These are phyloP conservation scores for Antrozous pallidus DNA, from an alignment of 2,797 vertebrate genomes.

Conservation along the genomic window DNA sequence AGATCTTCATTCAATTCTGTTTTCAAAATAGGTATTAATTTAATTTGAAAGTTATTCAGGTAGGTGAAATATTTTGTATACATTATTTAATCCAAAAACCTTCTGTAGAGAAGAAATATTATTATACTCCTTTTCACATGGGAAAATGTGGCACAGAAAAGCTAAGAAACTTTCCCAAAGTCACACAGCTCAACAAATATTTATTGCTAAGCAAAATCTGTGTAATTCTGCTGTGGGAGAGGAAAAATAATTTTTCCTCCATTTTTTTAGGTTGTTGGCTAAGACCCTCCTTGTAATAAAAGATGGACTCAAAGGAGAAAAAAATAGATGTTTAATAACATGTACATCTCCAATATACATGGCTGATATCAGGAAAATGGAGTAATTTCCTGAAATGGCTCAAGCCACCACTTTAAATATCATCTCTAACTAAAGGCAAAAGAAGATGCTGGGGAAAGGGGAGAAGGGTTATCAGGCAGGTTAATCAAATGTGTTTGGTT, in stretches of 20 bases:
- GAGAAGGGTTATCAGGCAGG: neutral
- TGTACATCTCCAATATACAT: neutral
- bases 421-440: neutral
- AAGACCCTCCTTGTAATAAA: neutral
- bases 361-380: neutral
- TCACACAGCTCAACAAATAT: neutral
- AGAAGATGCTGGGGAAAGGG: neutral
- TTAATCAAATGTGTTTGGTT: neutral
- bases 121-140: neutral
- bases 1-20: slow-evolving; percentile 11
- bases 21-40: slow-evolving; percentile 33
- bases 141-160: neutral
- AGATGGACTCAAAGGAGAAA: neutral
- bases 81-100: neutral
- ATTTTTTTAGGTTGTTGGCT: neutral
- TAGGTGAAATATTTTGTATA: neutral
- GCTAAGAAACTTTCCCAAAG: neutral
- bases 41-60: neutral
- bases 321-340: neutral
- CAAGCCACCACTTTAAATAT: neutral
- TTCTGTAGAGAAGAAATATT: neutral
- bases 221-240: neutral
- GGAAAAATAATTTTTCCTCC: neutral
- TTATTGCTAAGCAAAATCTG: neutral
- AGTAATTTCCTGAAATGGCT: neutral